Evolutionary conservation across 1,140 invertebrate genomes (phyloP).

Genomic region (Chironomus tepperi): DNA sequence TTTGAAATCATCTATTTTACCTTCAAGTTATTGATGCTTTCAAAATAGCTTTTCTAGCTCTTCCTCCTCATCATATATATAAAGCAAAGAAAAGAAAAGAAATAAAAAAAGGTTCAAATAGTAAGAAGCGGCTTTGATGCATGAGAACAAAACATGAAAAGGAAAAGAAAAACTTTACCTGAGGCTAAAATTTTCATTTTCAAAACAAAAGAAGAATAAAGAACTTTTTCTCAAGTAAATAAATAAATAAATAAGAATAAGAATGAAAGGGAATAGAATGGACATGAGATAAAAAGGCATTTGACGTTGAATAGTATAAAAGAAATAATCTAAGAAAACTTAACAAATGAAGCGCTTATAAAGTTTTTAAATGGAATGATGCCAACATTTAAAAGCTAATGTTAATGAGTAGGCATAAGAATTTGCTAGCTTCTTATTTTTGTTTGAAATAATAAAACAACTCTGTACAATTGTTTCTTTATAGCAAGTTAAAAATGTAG

Average conservation of each 20-base stretch:
- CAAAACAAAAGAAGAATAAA: background rate
- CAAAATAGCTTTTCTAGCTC: background rate
- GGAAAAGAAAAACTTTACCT: slow-evolving; percentile 1
- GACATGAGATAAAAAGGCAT: background rate
- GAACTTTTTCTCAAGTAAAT: background rate
- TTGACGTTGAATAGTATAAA: too few relatives aligned
- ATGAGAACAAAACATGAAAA: background rate
- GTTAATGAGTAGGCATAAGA: too few relatives aligned
- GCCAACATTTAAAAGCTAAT: too few relatives aligned
- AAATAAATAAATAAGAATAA: too few relatives aligned
- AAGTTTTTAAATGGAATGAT: too few relatives aligned
- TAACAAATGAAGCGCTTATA: too few relatives aligned
- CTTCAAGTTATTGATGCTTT: slow-evolving; percentile 13
- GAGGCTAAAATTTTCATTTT: background rate
- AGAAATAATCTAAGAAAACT: too few relatives aligned
- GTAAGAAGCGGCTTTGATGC: background rate
- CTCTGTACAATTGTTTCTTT: too few relatives aligned
- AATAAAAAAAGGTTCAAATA: background rate
- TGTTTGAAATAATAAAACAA: too few relatives aligned
- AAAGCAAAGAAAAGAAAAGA: background rate
- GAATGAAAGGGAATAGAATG: background rate
- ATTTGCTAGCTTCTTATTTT: too few relatives aligned
- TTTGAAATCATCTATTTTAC: background rate
- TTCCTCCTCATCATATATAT: background rate
- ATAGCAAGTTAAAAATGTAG: too few relatives aligned